Base-by-base conservation (phyloP, 2,113 vertebrate species). In the Oreochromis spilurus region DNA sequence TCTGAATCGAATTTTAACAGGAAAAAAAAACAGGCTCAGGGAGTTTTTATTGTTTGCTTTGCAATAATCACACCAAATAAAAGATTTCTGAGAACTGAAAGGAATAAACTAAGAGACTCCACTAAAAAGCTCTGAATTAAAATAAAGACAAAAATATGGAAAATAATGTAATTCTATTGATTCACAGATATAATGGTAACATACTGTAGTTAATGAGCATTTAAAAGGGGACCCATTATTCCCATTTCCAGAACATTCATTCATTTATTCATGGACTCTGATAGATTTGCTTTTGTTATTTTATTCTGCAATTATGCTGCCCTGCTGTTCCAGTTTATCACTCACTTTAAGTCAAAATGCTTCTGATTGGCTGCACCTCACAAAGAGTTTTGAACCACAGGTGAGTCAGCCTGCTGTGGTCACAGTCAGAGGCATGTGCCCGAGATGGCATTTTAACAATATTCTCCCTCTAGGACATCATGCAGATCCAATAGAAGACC, bases 391-490 rank as follows among this genome's bases (percentile, higher is more conserved):
- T 43, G 38, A 70, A 43, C n/a, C 7, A 43, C 65, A 16, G 38
- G 38, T 17, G 21, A 72, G 38, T 26, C 38, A 9, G 65, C 21
- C n/a, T 70, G 65, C 65, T 2, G 0, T 4, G 12, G n/a, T 72
- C 65, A 16, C 65, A 72, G 65, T 9, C 7, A 43, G n/a, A 43
- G n/a, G 36, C n/a, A 40, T 70, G 36, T 45, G 38, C 7, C 21
- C 5, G 13, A 70, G n/a, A 8, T 8, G 19, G 19, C 62, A 67
- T 38, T 67, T 67, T 40, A 65, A 13, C 19, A 11, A 24, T 6
- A 24, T 24, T 24, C 65, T 24, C 38, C 38, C n/a, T 43, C n/a
- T 14, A 0, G 10, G n/a, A 24, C 38, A 24, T 24, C 65, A 0
- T 43, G 36, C 36, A 70, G 38, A 70, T 24, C 7, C 65, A 24